Evolutionary conservation across 2,797 vertebrate species (phyloP).

Genomic region (Gouania willdenowi): DNA sequence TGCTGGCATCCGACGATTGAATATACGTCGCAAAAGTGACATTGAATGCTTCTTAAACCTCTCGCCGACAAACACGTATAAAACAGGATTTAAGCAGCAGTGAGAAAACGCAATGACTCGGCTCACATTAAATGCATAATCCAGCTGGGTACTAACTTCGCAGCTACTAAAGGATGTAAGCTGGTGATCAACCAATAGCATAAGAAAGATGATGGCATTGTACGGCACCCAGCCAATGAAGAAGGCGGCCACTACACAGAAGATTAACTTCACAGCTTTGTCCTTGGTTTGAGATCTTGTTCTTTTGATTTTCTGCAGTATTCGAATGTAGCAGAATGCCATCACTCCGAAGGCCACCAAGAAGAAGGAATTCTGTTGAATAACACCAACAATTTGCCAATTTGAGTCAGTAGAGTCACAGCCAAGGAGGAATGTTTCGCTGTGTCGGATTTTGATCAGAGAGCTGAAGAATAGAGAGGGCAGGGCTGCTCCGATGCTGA

Average conservation of each 20-base stretch:
- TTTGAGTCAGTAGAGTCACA: constrained; percentile 59
- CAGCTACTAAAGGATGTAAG: constrained; percentile 47
- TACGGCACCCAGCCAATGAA: constrained; percentile 91
- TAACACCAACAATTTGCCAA: constrained; percentile 57
- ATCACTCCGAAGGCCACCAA: constrained; percentile 77
- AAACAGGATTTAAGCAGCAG: constrained; percentile 90
- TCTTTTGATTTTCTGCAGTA: constrained; percentile 74
- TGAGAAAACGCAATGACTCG: constrained; percentile 85
- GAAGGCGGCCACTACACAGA: constrained; percentile 82
- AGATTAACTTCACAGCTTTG: constrained; percentile 83
- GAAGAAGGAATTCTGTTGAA: constrained; percentile 82
- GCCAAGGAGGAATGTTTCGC: rapidly evolving
- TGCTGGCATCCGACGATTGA: neutral
- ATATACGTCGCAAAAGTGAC: constrained; percentile 34
- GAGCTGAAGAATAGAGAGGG: constrained; percentile 73
- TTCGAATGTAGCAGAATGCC: constrained; percentile 81
- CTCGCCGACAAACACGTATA: constrained; percentile 87
- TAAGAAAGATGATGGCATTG: constrained; percentile 82
- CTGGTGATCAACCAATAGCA: constrained; percentile 43
- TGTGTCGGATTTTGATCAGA: constrained; percentile 12
- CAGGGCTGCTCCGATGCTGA: constrained; percentile 74
- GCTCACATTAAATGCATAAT: constrained; percentile 72
- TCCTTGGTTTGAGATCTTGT: constrained; percentile 76
- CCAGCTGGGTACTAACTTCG: constrained; percentile 30
- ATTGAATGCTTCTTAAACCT: constrained; percentile 87